Evolutionary conservation across 2,797 vertebrate genomes (phyloP), one percentile per base, ranked within the genome.

Genomic region (Harpagifer antarcticus): DNA sequence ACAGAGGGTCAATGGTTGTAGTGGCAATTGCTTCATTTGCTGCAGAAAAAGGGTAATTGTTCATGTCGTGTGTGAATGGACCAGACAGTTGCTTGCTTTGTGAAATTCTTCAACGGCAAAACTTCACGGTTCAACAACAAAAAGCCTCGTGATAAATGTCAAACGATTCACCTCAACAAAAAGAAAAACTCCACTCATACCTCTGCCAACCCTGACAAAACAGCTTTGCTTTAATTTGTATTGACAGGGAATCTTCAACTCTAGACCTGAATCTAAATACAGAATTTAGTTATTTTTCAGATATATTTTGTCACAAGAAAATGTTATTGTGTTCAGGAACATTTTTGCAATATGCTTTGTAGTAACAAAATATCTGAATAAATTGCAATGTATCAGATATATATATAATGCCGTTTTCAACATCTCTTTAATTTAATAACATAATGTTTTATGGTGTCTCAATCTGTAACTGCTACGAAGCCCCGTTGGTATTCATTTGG

Each of bases 1-100:
- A 72, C 68, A 78, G 58, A 50, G 60, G 79, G 82, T 84, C 80
- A 83, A 13, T 27, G 60, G 60, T 15, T 53, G 70, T 49, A 5
- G 74, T 5, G 42, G 74, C 9, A 9, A 53, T 40, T 61, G 63
- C 64, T 72, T 81, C 20, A 72, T 87, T 82, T 84, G 77, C 23
- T 53, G 72, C 60, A 45, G 44, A 66, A 42, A 27, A 70, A 14
- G 31, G 57, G 53, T 67, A 43, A 79, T 78, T 70, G 61, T 61
- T 85, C 45, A 72, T 63, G 61, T 43, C 17, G 6, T 19, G 16
- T 74, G 50, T 54, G 65, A 79, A 61, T 55, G 49, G 19, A 49
- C 17, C n/a, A 50, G 59, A 68, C 56, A 65, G 65, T 48, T 14
- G 23, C 52, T 31, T 59, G 17, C 27, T 53, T 72, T 37, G 40